Base-by-base conservation (phyloP, 2,797 vertebrate genomes). In the Pipistrellus pygmaeus region DNA sequence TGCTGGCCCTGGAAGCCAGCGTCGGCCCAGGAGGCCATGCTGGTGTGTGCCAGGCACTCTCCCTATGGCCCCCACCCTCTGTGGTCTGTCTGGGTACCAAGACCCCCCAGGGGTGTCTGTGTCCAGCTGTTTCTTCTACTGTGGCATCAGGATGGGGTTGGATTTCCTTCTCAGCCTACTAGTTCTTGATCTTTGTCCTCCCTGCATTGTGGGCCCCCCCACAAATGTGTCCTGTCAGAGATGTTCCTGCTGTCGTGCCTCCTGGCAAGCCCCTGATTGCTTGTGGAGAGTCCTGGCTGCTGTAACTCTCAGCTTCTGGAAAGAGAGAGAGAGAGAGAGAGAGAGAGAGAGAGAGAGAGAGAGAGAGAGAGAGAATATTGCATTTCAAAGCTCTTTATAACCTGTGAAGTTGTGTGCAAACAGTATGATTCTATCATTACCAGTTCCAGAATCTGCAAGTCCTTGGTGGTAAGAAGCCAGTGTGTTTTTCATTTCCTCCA, bases 401-500 rank as follows among this genome's bases (percentile, higher is more conserved):
- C 68, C 55, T 73, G 38, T 83, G 66, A 90, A 83, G 76, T 76
- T 77, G 32, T 72, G 55, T 72, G 27, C 38, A 83, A 96, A 77
- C 38, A 86, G 60, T 89, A 85, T 77, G 66, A 86, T 51, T 83
- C 68, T 62, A 7, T 55, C 81, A 81, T 60, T 62, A 71, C 8
- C 27, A 89, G 62, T 30, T 51, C 71, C 23, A 78, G 86, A 77
- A 86, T 86, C 46, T 48, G n/a, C 38, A 85, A 35, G 44, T 32
- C 13, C 48, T 76, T 32, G n/a, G 55, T 53, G 3, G 51, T 88
- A 69, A 92, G 75, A 27, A 85, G 46, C 21, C 46, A 84, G 38
- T 23, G 21, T 85, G 57, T 88, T 88, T 95, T 80, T 62, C 57
- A 75, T 85, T 84, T 94, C 41, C 85, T 91, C 38, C 77, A 75